Conservation (phyloP, 2,113 vertebrate species). For the Coptodon bakossiorum region DNA sequence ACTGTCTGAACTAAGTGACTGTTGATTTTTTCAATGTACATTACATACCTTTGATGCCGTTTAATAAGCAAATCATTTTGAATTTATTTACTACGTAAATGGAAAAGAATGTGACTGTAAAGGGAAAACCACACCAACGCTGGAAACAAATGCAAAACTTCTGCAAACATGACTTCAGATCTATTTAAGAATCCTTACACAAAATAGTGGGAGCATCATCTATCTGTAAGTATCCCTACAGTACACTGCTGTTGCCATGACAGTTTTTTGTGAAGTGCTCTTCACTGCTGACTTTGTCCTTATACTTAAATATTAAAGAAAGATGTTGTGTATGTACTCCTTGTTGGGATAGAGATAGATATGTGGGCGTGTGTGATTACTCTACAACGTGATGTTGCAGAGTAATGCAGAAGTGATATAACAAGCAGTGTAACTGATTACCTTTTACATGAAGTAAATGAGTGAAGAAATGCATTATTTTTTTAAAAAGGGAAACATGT, state of each 20-base stretch:
- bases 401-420: neutral
- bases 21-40: neutral
- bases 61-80: neutral
- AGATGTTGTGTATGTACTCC: neutral
- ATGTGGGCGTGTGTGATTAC: neutral
- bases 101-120: neutral
- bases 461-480: neutral
- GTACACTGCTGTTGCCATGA: neutral
- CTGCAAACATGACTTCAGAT: neutral
- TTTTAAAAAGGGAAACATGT: neutral
- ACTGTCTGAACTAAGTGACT: neutral
- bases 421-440: neutral
- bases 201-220: neutral
- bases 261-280: neutral
- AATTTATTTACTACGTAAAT: neutral
- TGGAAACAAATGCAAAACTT: neutral
- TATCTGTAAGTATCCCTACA: neutral
- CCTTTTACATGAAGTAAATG: neutral
- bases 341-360: neutral
- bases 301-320: neutral
- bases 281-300: neutral
- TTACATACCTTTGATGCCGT: neutral
- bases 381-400: neutral
- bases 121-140: neutral
- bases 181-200: neutral